Evolutionary conservation across 2,797 vertebrate genomes (phyloP), one percentile per base, ranked within the genome.

Genomic region (Argya squamiceps): DNA sequence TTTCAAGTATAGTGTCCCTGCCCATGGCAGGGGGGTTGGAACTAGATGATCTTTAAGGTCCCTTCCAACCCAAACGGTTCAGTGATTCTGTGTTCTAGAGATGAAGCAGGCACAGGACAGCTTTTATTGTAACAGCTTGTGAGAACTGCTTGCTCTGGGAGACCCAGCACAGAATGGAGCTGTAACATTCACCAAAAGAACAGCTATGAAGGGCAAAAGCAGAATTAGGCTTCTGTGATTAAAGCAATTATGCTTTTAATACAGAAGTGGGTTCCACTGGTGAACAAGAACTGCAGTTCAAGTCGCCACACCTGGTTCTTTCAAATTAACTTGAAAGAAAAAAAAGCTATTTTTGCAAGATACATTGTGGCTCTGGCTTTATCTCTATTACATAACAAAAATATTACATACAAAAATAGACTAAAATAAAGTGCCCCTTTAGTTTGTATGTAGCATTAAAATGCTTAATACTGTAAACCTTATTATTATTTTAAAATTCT

Each of bases 361-460:
- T 79, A 70, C 1, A 37, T 12, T 36, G 82, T 71, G 73, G 86
- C 34, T 89, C 83, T 94, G 23, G 2, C 80, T 93, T 94, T 80
- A 62, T 60, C 64, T 95, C 67, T 88, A 58, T 88, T 79, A 93
- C 75, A 73, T 95, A 95, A 95, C 89, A 96, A 97, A 95, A 97
- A 95, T 91, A 97, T 55, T 94, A 96, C 94, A 95, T 95, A 94
- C 50, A 92, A 98, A 98, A 97, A 97, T 96, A 98, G 84, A 97
- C 90, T 92, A 91, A 95, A 96, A 93, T 94, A 95, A 96, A 95
- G 94, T 93, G 92, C 92, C 94, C 88, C 84, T 88, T 96, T 90
- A 85, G 78, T 82, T 94, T 89, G 75, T 65, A 94, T 39, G 83
- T 88, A 97, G 93, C 96, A 92, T 93, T 96, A 92, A 97, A 97